Conservation (phyloP, 92 coral and sea anemone genomes). For the Epizoanthus stellaris region DNA sequence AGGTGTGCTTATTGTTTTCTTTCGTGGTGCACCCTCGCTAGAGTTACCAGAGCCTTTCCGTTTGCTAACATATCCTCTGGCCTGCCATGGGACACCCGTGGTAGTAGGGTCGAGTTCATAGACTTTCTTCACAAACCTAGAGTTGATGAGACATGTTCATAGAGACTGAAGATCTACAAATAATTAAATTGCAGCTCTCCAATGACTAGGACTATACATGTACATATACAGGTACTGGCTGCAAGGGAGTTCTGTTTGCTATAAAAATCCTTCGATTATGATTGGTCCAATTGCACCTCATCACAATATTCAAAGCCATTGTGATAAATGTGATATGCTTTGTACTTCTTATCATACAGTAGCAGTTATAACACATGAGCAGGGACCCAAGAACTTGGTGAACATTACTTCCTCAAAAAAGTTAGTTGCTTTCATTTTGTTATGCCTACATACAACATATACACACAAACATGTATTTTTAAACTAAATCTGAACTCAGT, state of each 20-base stretch:
- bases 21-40: slow-evolving; percentile 35
- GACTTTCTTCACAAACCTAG: slow-evolving; percentile 82
- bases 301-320: too few relatives aligned
- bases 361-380: too few relatives aligned
- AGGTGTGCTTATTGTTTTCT: slow-evolving; percentile 83
- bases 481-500: too few relatives aligned
- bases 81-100: slow-evolving; percentile 94
- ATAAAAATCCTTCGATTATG: background rate
- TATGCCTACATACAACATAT: too few relatives aligned
- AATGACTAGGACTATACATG: background rate
- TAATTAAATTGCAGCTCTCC: background rate
- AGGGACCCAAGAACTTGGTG: too few relatives aligned
- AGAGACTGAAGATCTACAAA: background rate
- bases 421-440: too few relatives aligned
- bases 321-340: too few relatives aligned
- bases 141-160: background rate
- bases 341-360: too few relatives aligned
- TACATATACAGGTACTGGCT: background rate
- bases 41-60: slow-evolving; percentile 57
- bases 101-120: slow-evolving; percentile 86
- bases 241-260: background rate
- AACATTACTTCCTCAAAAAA: too few relatives aligned
- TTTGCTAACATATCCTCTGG: slow-evolving; percentile 90
- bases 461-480: too few relatives aligned
- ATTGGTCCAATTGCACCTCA: too few relatives aligned